Conservation (phyloP, 2,888 invertebrate species). For the Frankliniella intonsa region DNA sequence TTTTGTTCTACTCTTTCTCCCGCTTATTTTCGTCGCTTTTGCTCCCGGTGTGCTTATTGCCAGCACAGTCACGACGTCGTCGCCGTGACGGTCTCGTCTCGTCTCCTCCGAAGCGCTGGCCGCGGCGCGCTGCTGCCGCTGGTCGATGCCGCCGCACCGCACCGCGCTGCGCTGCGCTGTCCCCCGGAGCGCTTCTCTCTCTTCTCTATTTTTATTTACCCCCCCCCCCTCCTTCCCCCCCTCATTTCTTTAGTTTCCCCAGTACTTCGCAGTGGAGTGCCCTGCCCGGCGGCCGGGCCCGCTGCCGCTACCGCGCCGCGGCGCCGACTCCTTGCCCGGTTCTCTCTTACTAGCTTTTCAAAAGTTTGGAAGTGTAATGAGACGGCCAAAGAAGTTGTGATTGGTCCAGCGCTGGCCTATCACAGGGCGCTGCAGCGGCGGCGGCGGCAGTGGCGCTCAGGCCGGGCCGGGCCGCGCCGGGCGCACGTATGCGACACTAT, state of each 20-base stretch:
- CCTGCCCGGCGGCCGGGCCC: background rate
- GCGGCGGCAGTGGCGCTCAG: background rate
- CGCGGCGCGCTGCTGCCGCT: background rate
- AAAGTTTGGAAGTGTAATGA: conserved; percentile 20
- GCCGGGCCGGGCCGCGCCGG: background rate
- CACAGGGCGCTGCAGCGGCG: background rate
- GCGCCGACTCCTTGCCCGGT: background rate
- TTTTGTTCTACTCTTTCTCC: too few species aligned
- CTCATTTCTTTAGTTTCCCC: background rate
- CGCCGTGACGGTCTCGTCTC: too few species aligned
- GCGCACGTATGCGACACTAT: background rate
- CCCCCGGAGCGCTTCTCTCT: background rate
- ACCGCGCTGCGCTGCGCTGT: background rate
- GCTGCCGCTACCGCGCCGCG: background rate
- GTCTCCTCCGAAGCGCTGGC: background rate
- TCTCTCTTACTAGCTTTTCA: background rate
- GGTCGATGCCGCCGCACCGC: background rate
- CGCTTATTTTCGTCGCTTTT: too few species aligned
- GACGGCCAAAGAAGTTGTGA: conserved; percentile 22
- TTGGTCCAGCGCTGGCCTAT: background rate
- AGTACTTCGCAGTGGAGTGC: background rate
- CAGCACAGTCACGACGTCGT: too few species aligned
- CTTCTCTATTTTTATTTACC: background rate
- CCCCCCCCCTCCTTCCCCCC: background rate
- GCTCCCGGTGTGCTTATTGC: too few species aligned